Conservation (phyloP, 2,888 invertebrate species). For the Chymomyza procnemis region DNA sequence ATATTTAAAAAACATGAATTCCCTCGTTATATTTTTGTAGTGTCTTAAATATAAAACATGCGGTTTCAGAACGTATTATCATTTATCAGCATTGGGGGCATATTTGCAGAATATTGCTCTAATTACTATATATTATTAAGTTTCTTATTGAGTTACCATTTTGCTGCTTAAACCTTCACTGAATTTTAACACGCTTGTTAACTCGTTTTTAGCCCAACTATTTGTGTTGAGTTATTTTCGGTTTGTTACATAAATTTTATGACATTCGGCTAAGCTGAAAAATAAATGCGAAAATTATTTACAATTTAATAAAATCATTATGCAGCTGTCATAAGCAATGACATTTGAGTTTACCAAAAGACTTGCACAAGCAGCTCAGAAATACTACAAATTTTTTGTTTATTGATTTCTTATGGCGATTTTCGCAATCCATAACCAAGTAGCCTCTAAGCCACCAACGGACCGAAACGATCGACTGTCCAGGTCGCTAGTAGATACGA, state of each 20-base stretch:
- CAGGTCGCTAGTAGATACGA: constrained; percentile 6
- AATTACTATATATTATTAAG: too few relatives aligned
- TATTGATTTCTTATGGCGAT: constrained; percentile 59
- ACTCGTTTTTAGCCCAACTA: too few relatives aligned
- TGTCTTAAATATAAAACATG: too few relatives aligned
- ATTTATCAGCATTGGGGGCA: too few relatives aligned
- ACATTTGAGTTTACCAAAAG: constrained; percentile 49
- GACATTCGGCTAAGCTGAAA: background rate
- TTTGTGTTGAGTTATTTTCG: too few relatives aligned
- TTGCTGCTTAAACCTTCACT: too few relatives aligned
- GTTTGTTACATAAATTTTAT: constrained; percentile 27
- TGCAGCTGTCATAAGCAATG: constrained; percentile 62
- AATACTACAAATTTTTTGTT: constrained; percentile 35
- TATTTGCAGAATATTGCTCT: too few relatives aligned
- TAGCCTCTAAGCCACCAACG: background rate
- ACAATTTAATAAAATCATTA: constrained; percentile 68
- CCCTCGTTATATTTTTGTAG: too few relatives aligned
- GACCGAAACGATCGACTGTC: constrained; percentile 7
- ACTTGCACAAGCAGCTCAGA: constrained; percentile 36
- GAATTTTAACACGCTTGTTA: too few relatives aligned
- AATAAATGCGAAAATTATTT: constrained; percentile 33
- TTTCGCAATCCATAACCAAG: constrained; percentile 55
- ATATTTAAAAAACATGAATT: too few relatives aligned
- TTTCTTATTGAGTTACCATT: too few relatives aligned
- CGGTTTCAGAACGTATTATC: too few relatives aligned